Percentiles rank a stretch among this genome's conserved stretches.
Evolutionary conservation across 2,113 vertebrate genomes (phyloP).

Genomic region (Pangasianodon hypophthalmus): DNA sequence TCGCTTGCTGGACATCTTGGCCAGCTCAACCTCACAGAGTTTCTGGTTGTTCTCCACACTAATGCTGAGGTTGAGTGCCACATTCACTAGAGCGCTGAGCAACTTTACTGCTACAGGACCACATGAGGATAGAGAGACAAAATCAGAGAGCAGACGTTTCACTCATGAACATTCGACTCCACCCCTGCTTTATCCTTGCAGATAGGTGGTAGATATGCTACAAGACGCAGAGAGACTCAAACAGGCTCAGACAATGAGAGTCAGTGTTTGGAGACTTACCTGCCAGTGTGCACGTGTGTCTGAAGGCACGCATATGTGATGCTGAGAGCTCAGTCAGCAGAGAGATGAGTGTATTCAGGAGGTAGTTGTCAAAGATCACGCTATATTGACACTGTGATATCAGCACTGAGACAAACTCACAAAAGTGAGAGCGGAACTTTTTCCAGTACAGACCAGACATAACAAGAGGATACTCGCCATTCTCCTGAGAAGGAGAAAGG

Average conservation of each 20-base stretch:
- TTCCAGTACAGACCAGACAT: conserved; percentile 83
- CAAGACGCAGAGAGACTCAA: neutral
- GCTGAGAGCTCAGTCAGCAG: conserved; percentile 84
- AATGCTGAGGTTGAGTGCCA: conserved; percentile 78
- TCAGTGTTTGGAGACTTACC: conserved; percentile 68
- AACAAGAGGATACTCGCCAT: conserved; percentile 82
- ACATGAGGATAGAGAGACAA: neutral
- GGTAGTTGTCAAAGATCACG: conserved; percentile 83
- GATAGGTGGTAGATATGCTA: neutral
- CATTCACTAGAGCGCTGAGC: conserved; percentile 77
- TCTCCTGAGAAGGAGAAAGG: conserved; percentile 69
- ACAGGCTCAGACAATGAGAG: neutral
- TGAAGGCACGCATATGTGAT: conserved; percentile 83
- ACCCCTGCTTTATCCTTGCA: neutral
- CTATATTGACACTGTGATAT: conserved; percentile 83
- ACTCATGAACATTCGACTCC: neutral
- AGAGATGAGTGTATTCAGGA: conserved; percentile 84
- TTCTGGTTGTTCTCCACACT: conserved; percentile 80
- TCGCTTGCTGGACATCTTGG: conserved; percentile 70
- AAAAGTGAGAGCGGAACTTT: conserved; percentile 86
- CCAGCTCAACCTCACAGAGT: conserved; percentile 78
- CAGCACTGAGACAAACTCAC: conserved; percentile 85
- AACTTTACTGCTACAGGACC: conserved; percentile 82
- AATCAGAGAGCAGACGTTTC: neutral
- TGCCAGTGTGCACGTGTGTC: conserved; percentile 91